Evolutionary conservation across 1,140 invertebrate genomes (phyloP), one percentile per base, ranked within the genome.

Genomic region (Drosophila azteca): DNA sequence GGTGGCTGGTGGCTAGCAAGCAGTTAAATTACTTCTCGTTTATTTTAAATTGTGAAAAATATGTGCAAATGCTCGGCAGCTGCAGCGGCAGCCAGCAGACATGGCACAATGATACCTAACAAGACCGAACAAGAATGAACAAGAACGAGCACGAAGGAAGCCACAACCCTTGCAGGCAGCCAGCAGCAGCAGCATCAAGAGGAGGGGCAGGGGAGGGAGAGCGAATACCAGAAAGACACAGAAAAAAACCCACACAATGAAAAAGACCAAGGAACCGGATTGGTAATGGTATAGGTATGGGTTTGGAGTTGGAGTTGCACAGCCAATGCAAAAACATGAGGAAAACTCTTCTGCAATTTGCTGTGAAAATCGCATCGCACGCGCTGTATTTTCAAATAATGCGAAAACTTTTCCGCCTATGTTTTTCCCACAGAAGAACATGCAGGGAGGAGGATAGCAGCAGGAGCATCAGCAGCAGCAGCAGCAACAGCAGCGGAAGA

Each of bases 1-100:
- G n/a, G n/a, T n/a, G 49, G 65, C 54, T 61, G 44, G 46, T 62
- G 53, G 43, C 52, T 77, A 72, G 49, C 72, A 49, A 76, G 74
- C 82, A 87, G 83, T 85, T 82, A 82, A 87, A 85, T 85, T 87
- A 85, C 83, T 85, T 88, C 83, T 85, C 82, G 83, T 85, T 85
- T 88, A 85, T 85, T 85, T 85, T 67, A 85, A 85, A 85, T 87
- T 85, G 82, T 87, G 82, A 82, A 79, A 85, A 85, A 85, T 85
- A 82, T 88, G 82, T 88, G 82, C 83, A 85, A 87, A 81, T 71
- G 80, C 63, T 78, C 41, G 24, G 24, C 24, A 26, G 24, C 5
- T 4, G 24, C 24, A 24, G 24, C 61, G 52, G 71, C 71, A 72
- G 45, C 65, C 61, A 64, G 54, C 75, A 84, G 67, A 70, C 72